Percentiles rank a stretch among this genome's conserved stretches.
phyloP scores from a whole-genome alignment of 2,888 invertebrate species.

The Caenorhabditis auriculariae region DNA sequence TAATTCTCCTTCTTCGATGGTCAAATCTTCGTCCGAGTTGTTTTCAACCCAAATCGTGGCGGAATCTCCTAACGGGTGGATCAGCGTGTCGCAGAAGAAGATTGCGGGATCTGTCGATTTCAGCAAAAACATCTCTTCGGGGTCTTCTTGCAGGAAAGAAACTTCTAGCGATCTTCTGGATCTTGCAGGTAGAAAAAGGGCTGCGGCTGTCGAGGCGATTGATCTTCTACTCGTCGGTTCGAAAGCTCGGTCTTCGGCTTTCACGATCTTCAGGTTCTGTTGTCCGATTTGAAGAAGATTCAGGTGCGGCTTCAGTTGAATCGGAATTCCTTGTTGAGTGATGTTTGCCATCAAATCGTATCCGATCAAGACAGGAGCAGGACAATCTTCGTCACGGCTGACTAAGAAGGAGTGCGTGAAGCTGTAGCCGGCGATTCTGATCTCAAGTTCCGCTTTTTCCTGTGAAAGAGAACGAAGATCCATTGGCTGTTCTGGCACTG shows the following conservation, averaged over 20 bases:
- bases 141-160: too few species aligned
- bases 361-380: slow-evolving; percentile 1
- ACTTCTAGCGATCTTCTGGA: too few species aligned
- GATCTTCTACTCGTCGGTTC: too few species aligned
- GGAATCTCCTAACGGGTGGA: not conserved
- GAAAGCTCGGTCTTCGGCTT: too few species aligned
- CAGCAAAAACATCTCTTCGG: too few species aligned
- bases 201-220: too few species aligned
- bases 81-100: not conserved
- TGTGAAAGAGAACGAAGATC: too few species aligned
- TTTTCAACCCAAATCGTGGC: not conserved
- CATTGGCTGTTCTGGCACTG: too few species aligned
- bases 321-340: slow-evolving; percentile 2
- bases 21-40: not conserved
- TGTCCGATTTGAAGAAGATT: not conserved
- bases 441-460: too few species aligned
- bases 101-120: not conserved
- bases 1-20: not conserved
- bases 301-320: not conserved
- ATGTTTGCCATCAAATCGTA: slow-evolving; percentile 4
- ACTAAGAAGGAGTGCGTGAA: slow-evolving; percentile 3
- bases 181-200: too few species aligned
- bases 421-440: too few species aligned
- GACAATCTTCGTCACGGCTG: not conserved
- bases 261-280: too few species aligned